Conservation (phyloP, 2,797 vertebrate species). For the Epinephelus malabaricus region DNA sequence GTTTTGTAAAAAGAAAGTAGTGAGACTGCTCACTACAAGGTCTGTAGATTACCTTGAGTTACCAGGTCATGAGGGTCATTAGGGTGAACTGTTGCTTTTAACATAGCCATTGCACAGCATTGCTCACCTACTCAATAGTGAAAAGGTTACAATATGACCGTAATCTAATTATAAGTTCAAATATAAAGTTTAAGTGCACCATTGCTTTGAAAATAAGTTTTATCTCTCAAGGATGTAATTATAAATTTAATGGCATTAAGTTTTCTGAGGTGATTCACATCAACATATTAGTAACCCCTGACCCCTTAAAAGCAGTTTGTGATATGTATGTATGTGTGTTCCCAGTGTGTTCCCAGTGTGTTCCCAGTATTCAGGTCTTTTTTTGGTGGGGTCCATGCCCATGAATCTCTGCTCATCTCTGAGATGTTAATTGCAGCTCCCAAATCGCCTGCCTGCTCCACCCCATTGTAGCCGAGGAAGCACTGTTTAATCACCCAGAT, state of each 20-base stretch:
- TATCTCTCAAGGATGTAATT: background rate
- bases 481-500: conserved; percentile 67
- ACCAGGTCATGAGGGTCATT: no score
- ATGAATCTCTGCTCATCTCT: conserved; percentile 31
- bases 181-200: background rate
- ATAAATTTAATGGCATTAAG: conserved; percentile 3
- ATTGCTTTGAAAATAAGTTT: background rate
- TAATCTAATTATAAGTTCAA: background rate
- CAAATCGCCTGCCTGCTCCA: conserved; percentile 39
- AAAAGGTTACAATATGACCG: background rate
- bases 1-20: no score
- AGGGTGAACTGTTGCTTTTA: no score
- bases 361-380: background rate
- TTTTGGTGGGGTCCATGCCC: conserved; percentile 6
- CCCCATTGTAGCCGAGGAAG: conserved; percentile 43
- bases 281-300: background rate
- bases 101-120: background rate
- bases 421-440: conserved; percentile 56
- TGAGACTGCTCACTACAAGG: no score
- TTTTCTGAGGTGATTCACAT: conserved; percentile 14
- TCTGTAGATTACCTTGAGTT: no score
- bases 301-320: background rate
- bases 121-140: background rate
- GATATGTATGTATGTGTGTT: background rate
- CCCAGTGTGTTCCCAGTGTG: background rate